A percentile compares a stretch with the other conserved stretches of the same genome.
These are phyloP conservation scores for Pimpla rufipes DNA, from an alignment of 2,888 invertebrate genomes.

Conservation along the genomic window DNA sequence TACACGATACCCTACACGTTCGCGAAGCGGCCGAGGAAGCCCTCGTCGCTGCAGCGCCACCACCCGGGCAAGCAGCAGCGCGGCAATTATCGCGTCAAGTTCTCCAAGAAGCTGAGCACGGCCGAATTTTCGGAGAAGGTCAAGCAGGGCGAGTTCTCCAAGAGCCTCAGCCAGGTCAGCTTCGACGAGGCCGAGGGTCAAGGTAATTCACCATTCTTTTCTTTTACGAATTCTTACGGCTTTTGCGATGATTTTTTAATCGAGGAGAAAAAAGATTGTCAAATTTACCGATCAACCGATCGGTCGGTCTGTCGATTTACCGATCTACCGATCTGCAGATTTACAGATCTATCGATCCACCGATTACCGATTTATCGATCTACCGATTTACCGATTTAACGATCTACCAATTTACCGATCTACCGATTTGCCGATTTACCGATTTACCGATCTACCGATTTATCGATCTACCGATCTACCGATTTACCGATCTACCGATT, in stretches of 20 bases:
- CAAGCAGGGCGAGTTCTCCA: conserved; percentile 82
- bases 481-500: not conserved
- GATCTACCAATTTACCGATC: no score
- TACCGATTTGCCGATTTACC: no score
- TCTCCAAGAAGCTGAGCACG: conserved; percentile 80
- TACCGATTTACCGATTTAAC: no score
- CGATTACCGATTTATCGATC: no score
- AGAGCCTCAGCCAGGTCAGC: conserved; percentile 82
- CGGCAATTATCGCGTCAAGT: conserved; percentile 80
- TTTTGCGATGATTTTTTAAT: no score
- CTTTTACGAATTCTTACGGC: no score
- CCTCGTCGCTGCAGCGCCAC: conserved; percentile 76
- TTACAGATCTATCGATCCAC: no score
- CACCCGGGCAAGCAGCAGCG: conserved; percentile 73
- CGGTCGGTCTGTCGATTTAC: not conserved
- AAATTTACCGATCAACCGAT: conserved; percentile 12
- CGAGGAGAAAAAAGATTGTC: no score
- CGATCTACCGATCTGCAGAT: no score
- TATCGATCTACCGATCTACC: no score
- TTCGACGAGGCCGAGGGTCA: conserved; percentile 80
- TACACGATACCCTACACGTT: conserved; percentile 83
- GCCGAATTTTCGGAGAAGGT: conserved; percentile 83
- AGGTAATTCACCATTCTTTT: conserved; percentile 72
- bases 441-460: no score
- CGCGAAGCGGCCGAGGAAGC: conserved; percentile 79